phyloP scores from a whole-genome alignment of 2,113 vertebrate species.

The Heloderma charlesbogerti region DNA sequence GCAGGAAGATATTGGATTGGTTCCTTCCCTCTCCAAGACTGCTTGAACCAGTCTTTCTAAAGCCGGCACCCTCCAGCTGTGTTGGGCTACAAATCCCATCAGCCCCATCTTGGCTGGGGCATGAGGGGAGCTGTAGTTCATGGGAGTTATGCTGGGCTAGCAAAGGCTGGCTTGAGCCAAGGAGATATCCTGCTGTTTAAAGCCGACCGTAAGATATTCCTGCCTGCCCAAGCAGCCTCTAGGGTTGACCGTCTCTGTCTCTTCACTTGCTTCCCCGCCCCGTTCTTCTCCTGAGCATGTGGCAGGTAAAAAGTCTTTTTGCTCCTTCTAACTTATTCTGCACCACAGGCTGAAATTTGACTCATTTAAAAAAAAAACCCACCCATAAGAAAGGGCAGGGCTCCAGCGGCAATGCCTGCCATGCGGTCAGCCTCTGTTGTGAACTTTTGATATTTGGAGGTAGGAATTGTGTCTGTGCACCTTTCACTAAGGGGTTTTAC shows the following conservation, averaged over 20 bases:
- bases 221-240: not conserved
- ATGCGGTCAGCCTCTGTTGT: not conserved
- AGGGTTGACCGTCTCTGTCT: not conserved
- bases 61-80: too few species aligned
- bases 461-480: not conserved
- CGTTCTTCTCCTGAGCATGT: not conserved
- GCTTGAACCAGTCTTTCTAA: too few species aligned
- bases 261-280: not conserved
- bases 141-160: too few species aligned
- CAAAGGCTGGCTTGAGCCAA: too few species aligned
- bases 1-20: too few species aligned
- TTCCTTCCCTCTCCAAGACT: too few species aligned
- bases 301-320: not conserved
- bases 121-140: too few species aligned
- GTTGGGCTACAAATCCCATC: too few species aligned
- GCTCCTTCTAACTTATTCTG: not conserved
- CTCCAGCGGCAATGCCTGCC: not conserved
- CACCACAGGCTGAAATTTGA: not conserved
- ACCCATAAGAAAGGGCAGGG: not conserved
- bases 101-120: too few species aligned
- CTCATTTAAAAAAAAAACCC: not conserved
- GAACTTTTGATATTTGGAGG: conserved; percentile 19
- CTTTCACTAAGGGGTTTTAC: not conserved
- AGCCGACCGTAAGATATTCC: not conserved
- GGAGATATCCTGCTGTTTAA: not conserved